Base-by-base conservation (phyloP, 2,113 vertebrate species). In the Paramormyrops kingsleyae region DNA sequence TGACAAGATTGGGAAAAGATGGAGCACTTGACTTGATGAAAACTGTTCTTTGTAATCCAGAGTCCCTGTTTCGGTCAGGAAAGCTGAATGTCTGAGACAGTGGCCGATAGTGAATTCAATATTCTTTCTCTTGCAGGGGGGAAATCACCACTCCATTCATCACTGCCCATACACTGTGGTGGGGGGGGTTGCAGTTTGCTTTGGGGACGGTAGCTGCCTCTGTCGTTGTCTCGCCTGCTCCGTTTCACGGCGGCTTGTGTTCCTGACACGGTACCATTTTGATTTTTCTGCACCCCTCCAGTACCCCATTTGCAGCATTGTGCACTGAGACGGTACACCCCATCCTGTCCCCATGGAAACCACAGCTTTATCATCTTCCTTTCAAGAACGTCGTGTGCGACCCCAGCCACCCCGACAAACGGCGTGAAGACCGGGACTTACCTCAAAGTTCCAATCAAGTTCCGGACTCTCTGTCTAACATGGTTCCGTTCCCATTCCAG, bases 121-220 rank as follows among this genome's bases (percentile, higher is more conserved):
- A 90, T 87, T 87, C 87, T 42, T 31, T 50, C 21, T 90, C 31
- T 77, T 7, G 74, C 31, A 52, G 62, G 27, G 66, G 86, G 83
- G 85, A 90, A 80, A 80, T 87, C 62, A 80, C 21, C 9, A 5
- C 62, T 77, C 39, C 84, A 90, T 90, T 90, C 84, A 90, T 90
- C 89, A 90, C 31, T 87, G 84, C 84, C 50, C 27, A 8, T 52
- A 35, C 4, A 6, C 27, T 53, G 70, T n/a, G 17, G 9, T 17
- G 46, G 74, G 74, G 27, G 27, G 74, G 35, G 74, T 8, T 6
- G 13, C 56, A 62, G 56, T 27, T 31, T 44, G 53, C 74, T 80
- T 35, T 12, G 15, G 15, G 74, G 70, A 77, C 12, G 4, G 13
- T 4, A 6, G 31, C 12, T 39, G 62, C 62, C 62, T 27, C 15